Evolutionary conservation across 2,888 invertebrate species (phyloP).

Genomic region (Parnassius smintheus): DNA sequence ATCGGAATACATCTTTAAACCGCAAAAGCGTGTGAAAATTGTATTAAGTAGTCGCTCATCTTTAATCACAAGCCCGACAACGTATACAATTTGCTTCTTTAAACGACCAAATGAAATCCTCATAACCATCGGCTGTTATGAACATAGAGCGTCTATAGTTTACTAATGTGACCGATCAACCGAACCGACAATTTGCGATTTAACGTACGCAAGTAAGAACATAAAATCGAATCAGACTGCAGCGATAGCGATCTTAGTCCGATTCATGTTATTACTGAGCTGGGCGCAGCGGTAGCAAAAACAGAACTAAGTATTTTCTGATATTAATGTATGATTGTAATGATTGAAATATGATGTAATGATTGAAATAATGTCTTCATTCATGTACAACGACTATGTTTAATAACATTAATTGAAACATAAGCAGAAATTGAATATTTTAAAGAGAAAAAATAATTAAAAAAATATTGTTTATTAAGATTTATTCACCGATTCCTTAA

Average conservation of each 20-base stretch:
- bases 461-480: too few relatives aligned
- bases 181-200: conserved; percentile 72
- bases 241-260: conserved; percentile 61
- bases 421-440: background rate
- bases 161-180: conserved; percentile 58
- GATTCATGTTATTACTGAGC: conserved; percentile 65
- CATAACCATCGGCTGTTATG: conserved; percentile 37
- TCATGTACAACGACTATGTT: conserved; percentile 11
- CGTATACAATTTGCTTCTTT: conserved; percentile 38
- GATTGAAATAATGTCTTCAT: conserved; percentile 28
- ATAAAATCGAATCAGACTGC: conserved; percentile 63
- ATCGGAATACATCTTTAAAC: conserved; percentile 17
- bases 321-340: conserved; percentile 17
- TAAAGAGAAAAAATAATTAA: too few relatives aligned
- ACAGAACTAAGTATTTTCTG: conserved; percentile 20
- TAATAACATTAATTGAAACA: conserved; percentile 1
- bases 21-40: conserved; percentile 35
- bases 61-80: conserved; percentile 36
- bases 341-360: conserved; percentile 20
- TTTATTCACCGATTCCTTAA: too few relatives aligned
- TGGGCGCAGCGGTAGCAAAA: conserved; percentile 53
- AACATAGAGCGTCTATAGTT: conserved; percentile 35
- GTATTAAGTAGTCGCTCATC: conserved; percentile 35
- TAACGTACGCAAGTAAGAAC: conserved; percentile 59
- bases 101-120: conserved; percentile 36